A percentile compares a stretch with the other conserved stretches of the same genome.
phyloP scores from a whole-genome alignment of 2,113 vertebrate genomes.

The Rhinichthys klamathensis region DNA sequence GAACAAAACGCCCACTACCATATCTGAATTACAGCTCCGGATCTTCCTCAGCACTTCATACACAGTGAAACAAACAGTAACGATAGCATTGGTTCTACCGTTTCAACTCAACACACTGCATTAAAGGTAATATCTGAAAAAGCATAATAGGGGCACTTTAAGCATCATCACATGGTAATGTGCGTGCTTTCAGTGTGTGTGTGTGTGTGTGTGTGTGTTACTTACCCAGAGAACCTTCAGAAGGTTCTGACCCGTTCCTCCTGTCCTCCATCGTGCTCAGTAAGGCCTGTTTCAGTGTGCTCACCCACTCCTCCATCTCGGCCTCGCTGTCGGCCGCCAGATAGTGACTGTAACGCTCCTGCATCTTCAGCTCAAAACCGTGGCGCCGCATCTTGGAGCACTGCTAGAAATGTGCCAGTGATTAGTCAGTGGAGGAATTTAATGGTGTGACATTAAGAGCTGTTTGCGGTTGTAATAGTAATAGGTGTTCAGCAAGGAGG shows the following conservation, averaged over 20 bases:
- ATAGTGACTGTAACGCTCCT: slow-evolving; percentile 95
- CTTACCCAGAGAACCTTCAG: slow-evolving; percentile 78
- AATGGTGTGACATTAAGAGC: neutral
- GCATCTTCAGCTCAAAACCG: slow-evolving; percentile 94
- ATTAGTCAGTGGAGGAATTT: slow-evolving; percentile 2
- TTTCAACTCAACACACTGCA: too few species aligned
- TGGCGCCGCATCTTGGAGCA: slow-evolving; percentile 93
- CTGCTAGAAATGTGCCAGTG: slow-evolving; percentile 69
- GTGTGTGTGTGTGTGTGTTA: neutral
- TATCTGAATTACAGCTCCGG: too few species aligned
- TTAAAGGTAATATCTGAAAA: too few species aligned
- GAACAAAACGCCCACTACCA: too few species aligned
- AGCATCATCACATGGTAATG: neutral
- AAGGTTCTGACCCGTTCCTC: slow-evolving; percentile 79
- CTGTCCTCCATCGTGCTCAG: slow-evolving; percentile 89
- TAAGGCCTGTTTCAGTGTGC: slow-evolving; percentile 89
- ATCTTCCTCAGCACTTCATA: too few species aligned
- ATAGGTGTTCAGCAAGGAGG: neutral
- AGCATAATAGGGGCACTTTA: too few species aligned
- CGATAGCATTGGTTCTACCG: too few species aligned
- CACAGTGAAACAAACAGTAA: too few species aligned
- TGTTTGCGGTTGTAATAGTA: neutral
- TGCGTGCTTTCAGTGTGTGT: neutral
- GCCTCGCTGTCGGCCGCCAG: slow-evolving; percentile 92
- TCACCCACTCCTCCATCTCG: slow-evolving; percentile 98